Base-by-base conservation (phyloP, 1,140 invertebrate genomes). In the Heliothis subflexa region DNA sequence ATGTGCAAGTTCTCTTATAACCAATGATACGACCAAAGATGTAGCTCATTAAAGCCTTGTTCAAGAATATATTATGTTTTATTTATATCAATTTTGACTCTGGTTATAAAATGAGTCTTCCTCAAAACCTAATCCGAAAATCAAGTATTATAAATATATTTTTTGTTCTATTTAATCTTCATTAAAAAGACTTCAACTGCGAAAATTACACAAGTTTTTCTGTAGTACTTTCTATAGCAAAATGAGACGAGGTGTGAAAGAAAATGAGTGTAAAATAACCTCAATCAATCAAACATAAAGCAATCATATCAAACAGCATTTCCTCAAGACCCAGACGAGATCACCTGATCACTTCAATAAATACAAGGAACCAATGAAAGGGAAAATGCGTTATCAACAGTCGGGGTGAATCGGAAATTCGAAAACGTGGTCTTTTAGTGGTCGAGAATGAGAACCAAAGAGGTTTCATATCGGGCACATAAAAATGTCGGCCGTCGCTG, bases 21-120 rank as follows among this genome's bases (percentile, higher is more conserved):
- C 93, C 93, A 94, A 94, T 94, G 93, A 94, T 93, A 89, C 88
- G 91, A 94, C 93, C 93, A 94, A 94, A 94, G 93, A 94, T 89
- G 91, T 94, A 94, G 92, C 86, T 89, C 84, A 94, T 91, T 94
- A 94, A 93, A 94, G 72, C 83, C 81, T 93, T 92, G 91, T 94
- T 93, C 88, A 87, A 89, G 85, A 86, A 80, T 78, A 84, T 70
- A 33, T 90, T 86, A 88, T 83, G 79, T 88, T 90, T 88, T 73
- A 59, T 55, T 62, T 71, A 3, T 28, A 0, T 13, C 21, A 28
- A 0, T 7, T 40, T 57, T 40, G 1, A 54, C 3, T 21, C 18
- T 10, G 5, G 40, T 11, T 16, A 45, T 45, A 9, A 66, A 0
- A 12, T 0, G 11, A 14, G 1, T 54, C n/a, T n/a, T 54, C 54